Conservation (phyloP, 1,140 invertebrate genomes). For the Bombus waltoni region DNA sequence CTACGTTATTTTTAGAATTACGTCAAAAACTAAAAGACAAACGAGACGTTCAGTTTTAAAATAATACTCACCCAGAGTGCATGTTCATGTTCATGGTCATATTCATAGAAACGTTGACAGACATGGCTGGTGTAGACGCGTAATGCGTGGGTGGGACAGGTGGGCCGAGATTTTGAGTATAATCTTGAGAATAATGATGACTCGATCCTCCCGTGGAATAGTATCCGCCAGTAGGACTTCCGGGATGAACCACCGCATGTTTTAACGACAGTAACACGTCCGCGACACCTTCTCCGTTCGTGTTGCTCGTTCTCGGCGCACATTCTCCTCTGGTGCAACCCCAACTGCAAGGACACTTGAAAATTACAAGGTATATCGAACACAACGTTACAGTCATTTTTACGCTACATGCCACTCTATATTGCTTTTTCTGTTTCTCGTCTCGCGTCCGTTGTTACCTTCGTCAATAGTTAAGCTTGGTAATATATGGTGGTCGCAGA, state of each 20-base stretch:
- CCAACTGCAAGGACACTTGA: constrained; percentile 73
- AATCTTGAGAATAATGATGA: constrained; percentile 82
- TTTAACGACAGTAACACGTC: constrained; percentile 93
- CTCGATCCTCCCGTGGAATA: constrained; percentile 74
- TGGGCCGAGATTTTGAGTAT: constrained; percentile 76
- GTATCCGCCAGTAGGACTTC: constrained; percentile 82
- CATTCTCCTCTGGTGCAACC: constrained; percentile 79
- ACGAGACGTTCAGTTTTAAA: not conserved
- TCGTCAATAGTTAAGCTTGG: too few species aligned
- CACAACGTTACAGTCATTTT: not conserved
- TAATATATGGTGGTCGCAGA: too few species aligned
- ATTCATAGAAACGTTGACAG: constrained; percentile 98
- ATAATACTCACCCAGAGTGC: constrained; percentile 85
- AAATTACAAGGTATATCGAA: constrained; percentile 52
- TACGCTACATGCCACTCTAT: not conserved
- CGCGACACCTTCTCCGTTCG: constrained; percentile 87
- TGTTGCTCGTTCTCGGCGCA: constrained; percentile 74
- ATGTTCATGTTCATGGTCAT: constrained; percentile 96
- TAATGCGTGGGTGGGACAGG: constrained; percentile 82
- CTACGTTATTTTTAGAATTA: not conserved
- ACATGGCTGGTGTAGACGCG: constrained; percentile 88
- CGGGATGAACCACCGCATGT: constrained; percentile 93
- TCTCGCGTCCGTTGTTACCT: not conserved
- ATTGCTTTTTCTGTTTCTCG: not conserved
- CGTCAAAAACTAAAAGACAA: not conserved